These are phyloP conservation scores for Dermolepida albohirtum DNA, from an alignment of 2,888 invertebrate species.

Conservation along the genomic window DNA sequence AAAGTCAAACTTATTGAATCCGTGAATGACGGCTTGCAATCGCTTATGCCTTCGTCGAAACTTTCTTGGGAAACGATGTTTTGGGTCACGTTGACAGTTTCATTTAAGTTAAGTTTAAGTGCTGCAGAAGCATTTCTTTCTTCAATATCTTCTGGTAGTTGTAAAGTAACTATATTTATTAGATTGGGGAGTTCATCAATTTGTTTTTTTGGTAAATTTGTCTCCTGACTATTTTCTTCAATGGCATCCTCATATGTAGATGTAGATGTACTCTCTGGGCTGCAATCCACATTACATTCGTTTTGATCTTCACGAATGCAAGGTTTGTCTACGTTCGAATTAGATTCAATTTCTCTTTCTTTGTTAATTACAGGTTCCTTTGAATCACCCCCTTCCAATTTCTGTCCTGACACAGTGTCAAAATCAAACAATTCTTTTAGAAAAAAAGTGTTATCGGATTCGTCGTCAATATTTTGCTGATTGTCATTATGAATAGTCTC, in stretches of 20 bases:
- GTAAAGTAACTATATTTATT: too few relatives aligned
- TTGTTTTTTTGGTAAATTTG: background rate
- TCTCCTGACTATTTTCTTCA: background rate
- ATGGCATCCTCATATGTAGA: background rate
- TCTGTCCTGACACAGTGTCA: too few relatives aligned
- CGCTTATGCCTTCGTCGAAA: slow-evolving; percentile 55
- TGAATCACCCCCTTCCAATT: too few relatives aligned
- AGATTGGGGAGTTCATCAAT: background rate
- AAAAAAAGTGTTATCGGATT: background rate
- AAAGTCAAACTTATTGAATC: background rate
- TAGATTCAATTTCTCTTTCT: too few relatives aligned
- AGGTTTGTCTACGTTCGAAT: too few relatives aligned
- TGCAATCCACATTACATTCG: background rate
- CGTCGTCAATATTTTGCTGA: background rate
- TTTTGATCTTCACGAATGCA: background rate
- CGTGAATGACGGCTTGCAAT: slow-evolving; percentile 43
- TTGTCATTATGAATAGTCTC: background rate
- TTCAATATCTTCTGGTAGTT: background rate
- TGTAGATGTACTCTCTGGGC: background rate
- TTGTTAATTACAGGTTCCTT: too few relatives aligned
- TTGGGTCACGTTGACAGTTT: background rate
- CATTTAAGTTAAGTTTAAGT: background rate
- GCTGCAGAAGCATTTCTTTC: background rate
- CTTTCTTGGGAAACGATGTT: slow-evolving; percentile 10
- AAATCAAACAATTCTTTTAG: too few relatives aligned